Evolutionary conservation across 1,140 invertebrate genomes (phyloP), one percentile per base, ranked within the genome.

Genomic region (Drosophila pseudoananassae): DNA sequence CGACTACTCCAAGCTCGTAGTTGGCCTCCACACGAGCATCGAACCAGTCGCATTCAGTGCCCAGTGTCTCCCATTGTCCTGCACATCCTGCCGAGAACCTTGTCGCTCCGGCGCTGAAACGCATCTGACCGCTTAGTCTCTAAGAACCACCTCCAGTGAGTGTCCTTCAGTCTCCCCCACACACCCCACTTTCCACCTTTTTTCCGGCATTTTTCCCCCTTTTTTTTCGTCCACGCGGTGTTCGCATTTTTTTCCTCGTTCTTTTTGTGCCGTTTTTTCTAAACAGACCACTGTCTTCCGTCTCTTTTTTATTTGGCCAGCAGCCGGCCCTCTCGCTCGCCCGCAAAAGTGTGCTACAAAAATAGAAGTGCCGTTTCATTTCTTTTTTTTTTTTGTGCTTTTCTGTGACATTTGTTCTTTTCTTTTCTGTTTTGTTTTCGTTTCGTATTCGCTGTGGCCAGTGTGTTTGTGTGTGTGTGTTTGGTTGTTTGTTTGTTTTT

Each of bases 251-350:
- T 76, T 76, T 76, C n/a, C 75, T 61, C 52, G 74, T 88, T 55
- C 82, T 88, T 87, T 83, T 88, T 88, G 82, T 87, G 82, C 83
- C 49, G 78, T 88, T 87, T 87, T 85, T 87, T 87, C 82, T 87
- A 87, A 87, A 87, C 82, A 85, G 56, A 7, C 50, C 0, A 5
- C 4, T 12, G 49, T 45, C 47, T 29, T 31, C 27, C 15, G 6
- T 40, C 40, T 29, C 38, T 15, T 10, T 20, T 17, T 17, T 15
- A 15, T 43, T 43, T 7, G n/a, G 40, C 40, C 14, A 40, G 6
- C 3, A 40, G 12, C 29, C 12, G 14, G 10, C 53, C 29, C 38
- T 15, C 4, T 10, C 8, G 4, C 12, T 12, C 10, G 43, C 71
- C 51, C 68, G 27, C 10, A 78, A 85, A 85, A 85, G 65, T 85